These are phyloP conservation scores for Candidula unifasciata DNA, from an alignment of 2,888 invertebrate species.

Conservation along the genomic window DNA sequence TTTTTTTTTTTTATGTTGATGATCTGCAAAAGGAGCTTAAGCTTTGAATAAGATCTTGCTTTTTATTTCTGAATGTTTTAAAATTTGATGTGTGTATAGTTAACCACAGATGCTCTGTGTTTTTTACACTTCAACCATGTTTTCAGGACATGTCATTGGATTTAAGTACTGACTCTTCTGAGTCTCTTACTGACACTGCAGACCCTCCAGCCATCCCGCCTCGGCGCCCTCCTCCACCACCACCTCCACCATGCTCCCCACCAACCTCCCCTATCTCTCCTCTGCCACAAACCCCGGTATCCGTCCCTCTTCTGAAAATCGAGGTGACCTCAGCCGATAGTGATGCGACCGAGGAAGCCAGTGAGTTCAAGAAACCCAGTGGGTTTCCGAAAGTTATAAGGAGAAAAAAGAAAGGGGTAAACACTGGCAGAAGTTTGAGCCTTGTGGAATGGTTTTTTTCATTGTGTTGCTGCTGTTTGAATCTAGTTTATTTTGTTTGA, in stretches of 20 bases:
- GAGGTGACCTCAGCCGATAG: conserved; percentile 13
- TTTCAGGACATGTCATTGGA: conserved; percentile 46
- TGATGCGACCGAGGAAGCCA: background rate
- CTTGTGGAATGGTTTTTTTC: conserved; percentile 4
- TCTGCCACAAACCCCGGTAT: background rate
- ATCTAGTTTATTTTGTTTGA: background rate
- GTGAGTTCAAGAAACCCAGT: conserved; percentile 38
- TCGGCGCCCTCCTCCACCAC: background rate
- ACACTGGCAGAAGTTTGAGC: background rate
- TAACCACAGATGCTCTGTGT: background rate
- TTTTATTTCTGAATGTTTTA: too few species aligned
- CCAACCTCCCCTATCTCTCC: background rate
- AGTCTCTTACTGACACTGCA: conserved; percentile 15
- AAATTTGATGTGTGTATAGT: too few species aligned
- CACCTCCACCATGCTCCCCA: conserved; percentile 22
- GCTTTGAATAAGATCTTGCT: too few species aligned
- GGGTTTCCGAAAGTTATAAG: conserved; percentile 42
- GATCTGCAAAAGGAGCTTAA: too few species aligned
- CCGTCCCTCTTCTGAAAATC: conserved; percentile 6
- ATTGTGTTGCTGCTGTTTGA: background rate
- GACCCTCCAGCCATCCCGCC: too few species aligned
- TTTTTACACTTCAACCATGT: background rate
- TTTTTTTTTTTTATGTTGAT: too few species aligned
- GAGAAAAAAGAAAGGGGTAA: conserved; percentile 44
- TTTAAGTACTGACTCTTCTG: conserved; percentile 24